Evolutionary conservation across 2,113 vertebrate species (phyloP).

Genomic region (Ctenomys sociabilis): DNA sequence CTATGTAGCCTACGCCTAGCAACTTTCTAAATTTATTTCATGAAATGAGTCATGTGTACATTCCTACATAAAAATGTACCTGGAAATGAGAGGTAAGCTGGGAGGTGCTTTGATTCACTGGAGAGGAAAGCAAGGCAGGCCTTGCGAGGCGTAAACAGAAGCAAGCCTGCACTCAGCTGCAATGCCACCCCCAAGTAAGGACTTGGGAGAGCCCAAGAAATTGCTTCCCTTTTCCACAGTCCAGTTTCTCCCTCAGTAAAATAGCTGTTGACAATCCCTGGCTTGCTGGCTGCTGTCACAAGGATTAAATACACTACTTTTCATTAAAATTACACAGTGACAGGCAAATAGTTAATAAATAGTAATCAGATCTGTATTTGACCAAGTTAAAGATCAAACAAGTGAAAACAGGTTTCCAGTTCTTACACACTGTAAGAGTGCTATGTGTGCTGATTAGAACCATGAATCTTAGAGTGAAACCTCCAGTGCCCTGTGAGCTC

Average conservation of each 20-base stretch:
- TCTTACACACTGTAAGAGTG: background rate
- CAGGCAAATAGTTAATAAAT: background rate
- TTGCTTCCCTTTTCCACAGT: background rate
- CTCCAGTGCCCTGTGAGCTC: background rate
- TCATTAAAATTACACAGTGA: conserved; percentile 14
- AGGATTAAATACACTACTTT: conserved; percentile 35
- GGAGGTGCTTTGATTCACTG: background rate
- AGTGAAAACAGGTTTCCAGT: background rate
- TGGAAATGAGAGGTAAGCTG: background rate
- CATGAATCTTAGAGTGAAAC: background rate
- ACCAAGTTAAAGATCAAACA: conserved; percentile 7
- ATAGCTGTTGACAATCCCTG: background rate
- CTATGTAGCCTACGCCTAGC: background rate
- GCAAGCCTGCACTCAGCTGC: background rate
- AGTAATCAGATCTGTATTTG: conserved; percentile 6
- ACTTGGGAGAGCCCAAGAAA: background rate
- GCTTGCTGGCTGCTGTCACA: background rate
- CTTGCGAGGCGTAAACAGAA: background rate
- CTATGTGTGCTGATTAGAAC: background rate
- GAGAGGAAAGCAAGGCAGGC: background rate
- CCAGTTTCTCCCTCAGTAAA: background rate
- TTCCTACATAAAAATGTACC: background rate
- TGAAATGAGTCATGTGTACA: background rate
- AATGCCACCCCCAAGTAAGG: background rate
- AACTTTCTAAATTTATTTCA: background rate